Base-by-base conservation (phyloP, 2,888 invertebrate genomes). In the Eurytoma californica region DNA sequence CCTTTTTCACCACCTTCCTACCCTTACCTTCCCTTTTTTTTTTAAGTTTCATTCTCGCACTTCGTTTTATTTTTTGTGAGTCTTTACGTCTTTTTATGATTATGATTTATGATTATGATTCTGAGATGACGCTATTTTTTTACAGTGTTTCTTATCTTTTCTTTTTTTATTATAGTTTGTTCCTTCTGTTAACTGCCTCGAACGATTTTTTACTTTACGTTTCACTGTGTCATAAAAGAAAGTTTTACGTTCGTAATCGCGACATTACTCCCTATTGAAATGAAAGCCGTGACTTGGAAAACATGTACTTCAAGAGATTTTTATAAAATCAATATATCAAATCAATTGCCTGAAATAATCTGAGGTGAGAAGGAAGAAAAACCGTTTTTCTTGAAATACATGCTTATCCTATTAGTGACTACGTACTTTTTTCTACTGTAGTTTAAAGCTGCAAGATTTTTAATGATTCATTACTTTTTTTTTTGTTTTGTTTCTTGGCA, bases 81-180 rank as follows among this genome's bases (percentile, higher is more conserved):
- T 73, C 55, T 72, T 72, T 72, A 55, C 77, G 60, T 67, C 72
- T 72, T 61, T 24, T 72, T 69, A 57, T 65, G 57, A 65, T 74
- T 69, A 53, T 69, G 69, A 74, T 24, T 73, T 73, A 74, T 69
- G 73, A 79, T 74, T 79, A 79, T 65, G 73, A 79, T 68, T 68
- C 53, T 58, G 63, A 65, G 65, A 65, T 74, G 73, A 79, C 5
- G 60, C 72, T 79, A 74, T 67, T 73, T 57, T 39, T 74, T 79
- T 65, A 79, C 69, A 74, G 30, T 69, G 73, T 81, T 58, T 57
- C 70, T 77, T 72, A 55, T 57, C 13, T 74, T 39, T 67, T 20
- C 24, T 65, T 47, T 7, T 14, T 74, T 66, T 75, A 13, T 63
- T 51, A 55, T 20, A 58, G 16, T 51, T 49, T 24, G 39, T 39